Evolutionary conservation across 2,113 vertebrate genomes (phyloP).

Genomic region (Bolborhynchus lineola): DNA sequence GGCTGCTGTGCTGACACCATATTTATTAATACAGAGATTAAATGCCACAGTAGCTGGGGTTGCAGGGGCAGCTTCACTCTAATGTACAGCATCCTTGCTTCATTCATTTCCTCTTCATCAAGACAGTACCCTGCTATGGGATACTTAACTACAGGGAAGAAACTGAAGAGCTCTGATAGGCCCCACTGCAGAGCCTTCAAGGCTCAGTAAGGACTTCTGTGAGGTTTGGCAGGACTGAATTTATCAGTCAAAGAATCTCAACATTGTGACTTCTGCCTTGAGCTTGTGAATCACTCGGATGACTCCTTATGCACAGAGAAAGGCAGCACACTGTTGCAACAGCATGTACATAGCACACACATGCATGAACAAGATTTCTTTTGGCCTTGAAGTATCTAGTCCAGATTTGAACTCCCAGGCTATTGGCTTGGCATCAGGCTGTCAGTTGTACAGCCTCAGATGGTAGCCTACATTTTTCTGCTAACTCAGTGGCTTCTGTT

Average conservation of each 20-base stretch:
- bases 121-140: not conserved
- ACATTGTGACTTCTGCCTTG: not conserved
- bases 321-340: not conserved
- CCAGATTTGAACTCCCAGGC: conserved; percentile 14
- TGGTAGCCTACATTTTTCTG: not conserved
- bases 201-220: not conserved
- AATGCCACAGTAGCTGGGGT: not conserved
- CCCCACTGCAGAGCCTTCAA: not conserved
- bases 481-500: not conserved
- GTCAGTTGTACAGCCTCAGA: conserved; percentile 5
- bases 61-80: not conserved
- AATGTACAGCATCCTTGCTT: not conserved
- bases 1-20: not conserved
- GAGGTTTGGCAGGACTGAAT: not conserved
- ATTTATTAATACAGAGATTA: not conserved
- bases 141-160: not conserved
- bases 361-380: not conserved
- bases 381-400: not conserved
- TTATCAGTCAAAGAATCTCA: not conserved
- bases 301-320: not conserved
- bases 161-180: not conserved
- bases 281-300: not conserved
- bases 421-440: conserved; percentile 15
- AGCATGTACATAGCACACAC: not conserved
- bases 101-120: not conserved